A percentile compares a stretch with the other conserved stretches of the same genome.
Evolutionary conservation across 37 sponge, comb jelly and placozoan species (phyloP).

Genomic region (Agelas oroides): DNA sequence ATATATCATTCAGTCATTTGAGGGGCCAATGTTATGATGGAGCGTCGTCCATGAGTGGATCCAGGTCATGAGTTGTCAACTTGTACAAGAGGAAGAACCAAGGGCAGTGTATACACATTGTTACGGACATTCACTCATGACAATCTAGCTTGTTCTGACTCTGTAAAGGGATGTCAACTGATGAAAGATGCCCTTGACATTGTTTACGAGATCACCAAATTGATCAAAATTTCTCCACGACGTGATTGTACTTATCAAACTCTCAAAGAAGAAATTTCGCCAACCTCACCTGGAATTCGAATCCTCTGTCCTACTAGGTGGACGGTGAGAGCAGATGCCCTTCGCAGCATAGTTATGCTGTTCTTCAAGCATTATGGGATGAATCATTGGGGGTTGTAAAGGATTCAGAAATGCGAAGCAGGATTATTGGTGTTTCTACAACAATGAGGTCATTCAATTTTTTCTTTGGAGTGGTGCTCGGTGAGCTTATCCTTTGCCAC

Average conservation of each 20-base stretch:
- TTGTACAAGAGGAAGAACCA: constrained; percentile 42
- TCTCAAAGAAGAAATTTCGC: not conserved
- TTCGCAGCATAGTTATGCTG: too few relatives aligned
- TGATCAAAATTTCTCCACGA: constrained; percentile 54
- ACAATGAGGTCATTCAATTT: constrained; percentile 28
- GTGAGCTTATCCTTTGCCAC: constrained; percentile 63
- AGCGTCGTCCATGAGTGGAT: constrained; percentile 50
- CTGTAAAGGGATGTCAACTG: constrained; percentile 29
- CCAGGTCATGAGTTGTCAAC: constrained; percentile 51
- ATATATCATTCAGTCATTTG: constrained; percentile 31
- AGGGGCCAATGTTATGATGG: constrained; percentile 70
- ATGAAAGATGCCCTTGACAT: constrained; percentile 66
- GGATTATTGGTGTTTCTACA: too few relatives aligned
- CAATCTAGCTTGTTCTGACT: constrained; percentile 35
- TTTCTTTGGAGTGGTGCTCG: constrained; percentile 62
- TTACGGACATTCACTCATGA: constrained; percentile 47
- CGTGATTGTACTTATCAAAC: constrained; percentile 1
- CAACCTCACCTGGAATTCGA: not conserved
- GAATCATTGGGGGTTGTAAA: too few relatives aligned
- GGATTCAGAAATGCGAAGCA: too few relatives aligned
- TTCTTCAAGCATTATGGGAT: too few relatives aligned
- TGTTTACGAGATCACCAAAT: constrained; percentile 47
- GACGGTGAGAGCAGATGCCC: not conserved
- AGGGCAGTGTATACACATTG: constrained; percentile 50
- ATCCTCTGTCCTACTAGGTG: not conserved